These are phyloP conservation scores for Aplysina aerophoba DNA, from an alignment of 37 sponge, comb jelly and placozoan species.

Conservation along the genomic window DNA sequence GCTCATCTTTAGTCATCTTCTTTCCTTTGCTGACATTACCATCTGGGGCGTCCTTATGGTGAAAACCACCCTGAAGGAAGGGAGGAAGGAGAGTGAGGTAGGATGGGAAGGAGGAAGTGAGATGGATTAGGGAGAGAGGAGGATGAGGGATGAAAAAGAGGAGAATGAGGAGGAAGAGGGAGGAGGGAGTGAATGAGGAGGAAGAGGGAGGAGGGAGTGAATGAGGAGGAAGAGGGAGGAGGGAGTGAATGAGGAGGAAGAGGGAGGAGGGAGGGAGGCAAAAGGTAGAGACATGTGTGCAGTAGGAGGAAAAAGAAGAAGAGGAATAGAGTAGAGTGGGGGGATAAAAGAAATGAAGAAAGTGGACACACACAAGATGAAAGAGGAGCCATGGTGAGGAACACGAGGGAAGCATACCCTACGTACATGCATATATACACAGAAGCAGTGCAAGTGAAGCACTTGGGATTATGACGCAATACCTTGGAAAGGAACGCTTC, in stretches of 20 bases:
- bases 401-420: too few species aligned
- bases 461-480: too few species aligned
- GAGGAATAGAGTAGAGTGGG: too few species aligned
- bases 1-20: constrained; percentile 38
- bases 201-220: not conserved
- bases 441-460: too few species aligned
- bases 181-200: not conserved
- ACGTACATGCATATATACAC: too few species aligned
- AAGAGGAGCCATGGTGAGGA: too few species aligned
- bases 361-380: too few species aligned
- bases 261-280: too few species aligned
- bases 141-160: not conserved
- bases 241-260: too few species aligned
- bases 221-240: not conserved
- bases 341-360: too few species aligned
- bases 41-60: constrained; percentile 9
- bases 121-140: not conserved
- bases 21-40: not conserved
- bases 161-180: not conserved
- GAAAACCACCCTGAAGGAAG: not conserved
- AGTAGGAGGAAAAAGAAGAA: too few species aligned
- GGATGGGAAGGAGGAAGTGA: not conserved
- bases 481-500: not conserved
- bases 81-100: not conserved
- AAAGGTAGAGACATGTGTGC: too few species aligned